Evolutionary conservation across 2,888 invertebrate genomes (phyloP), one percentile per base, ranked within the genome.

Genomic region (Cephus nigrinus): DNA sequence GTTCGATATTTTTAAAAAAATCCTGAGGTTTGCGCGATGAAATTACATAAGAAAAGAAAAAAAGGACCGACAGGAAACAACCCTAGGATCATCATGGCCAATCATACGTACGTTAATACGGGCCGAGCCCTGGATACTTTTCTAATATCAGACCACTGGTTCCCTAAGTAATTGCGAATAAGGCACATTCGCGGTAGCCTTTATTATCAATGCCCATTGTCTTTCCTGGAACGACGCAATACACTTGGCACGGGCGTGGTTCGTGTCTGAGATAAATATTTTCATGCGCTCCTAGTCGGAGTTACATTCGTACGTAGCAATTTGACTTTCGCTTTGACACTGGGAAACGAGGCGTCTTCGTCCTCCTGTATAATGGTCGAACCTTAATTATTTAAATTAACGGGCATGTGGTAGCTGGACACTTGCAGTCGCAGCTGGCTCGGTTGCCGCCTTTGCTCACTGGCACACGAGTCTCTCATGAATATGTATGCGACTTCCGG

Each of bases 331-430:
- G 23, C 9, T 23, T 0, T 15, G 23, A 55, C 23, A 23, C 23
- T 55, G 23, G 55, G 2, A 23, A 55, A 55, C 9, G 23, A 23
- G 15, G 9, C 23, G 23, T 55, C 55, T 55, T 55, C 55, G 73
- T 83, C 79, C 74, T 77, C 77, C 69, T 73, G 9, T 31, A 75
- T 73, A 31, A 32, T 74, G 74, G 79, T 81, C 80, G 76, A 76
- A 72, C 72, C 76, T 83, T 83, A 87, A 87, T 86, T 86, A 88
- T 88, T 86, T 82, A 86, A 87, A 87, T 85, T 82, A 81, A 80
- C 80, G 75, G 79, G 80, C 76, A 77, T 75, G 77, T 78, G 68
- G 34, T 75, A 75, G 78, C 55, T 74, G 75, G 15, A 76, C 78
- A 78, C 33, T 76, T 73, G 69, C 76, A 79, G 80, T 81, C 35